Evolutionary conservation across 1,140 invertebrate genomes (phyloP).

Genomic region (Dermatophagoides farinae): DNA sequence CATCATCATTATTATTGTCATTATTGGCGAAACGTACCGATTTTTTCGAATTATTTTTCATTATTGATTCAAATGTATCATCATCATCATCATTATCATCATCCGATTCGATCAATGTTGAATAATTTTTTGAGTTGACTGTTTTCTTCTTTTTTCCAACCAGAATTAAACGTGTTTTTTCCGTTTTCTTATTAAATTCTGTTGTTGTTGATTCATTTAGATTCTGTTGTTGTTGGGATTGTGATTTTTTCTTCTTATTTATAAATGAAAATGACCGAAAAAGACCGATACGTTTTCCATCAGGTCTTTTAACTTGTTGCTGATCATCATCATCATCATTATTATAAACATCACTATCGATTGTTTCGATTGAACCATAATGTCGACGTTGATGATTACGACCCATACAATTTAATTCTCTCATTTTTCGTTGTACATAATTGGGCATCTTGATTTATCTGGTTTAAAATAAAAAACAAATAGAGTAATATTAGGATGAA

Average conservation of each 20-base stretch:
- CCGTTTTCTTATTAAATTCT: no score
- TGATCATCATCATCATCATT: not conserved
- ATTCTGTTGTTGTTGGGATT: no score
- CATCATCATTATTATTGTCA: not conserved
- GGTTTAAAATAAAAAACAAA: no score
- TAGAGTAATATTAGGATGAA: no score
- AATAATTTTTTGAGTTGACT: not conserved
- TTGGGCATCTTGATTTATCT: no score
- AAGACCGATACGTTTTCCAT: not conserved
- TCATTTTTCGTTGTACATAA: not conserved
- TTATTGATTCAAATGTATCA: not conserved
- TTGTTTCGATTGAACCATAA: not conserved
- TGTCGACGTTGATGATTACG: not conserved
- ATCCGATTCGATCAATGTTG: not conserved
- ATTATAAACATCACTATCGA: not conserved
- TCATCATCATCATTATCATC: not conserved
- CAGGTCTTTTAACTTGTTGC: not conserved
- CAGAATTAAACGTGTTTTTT: not conserved
- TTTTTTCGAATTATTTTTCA: not conserved
- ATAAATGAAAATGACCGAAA: not conserved
- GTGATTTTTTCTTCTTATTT: no score
- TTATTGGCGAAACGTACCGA: not conserved
- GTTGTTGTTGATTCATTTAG: no score
- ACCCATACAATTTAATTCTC: slow-evolving; percentile 1
- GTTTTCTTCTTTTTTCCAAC: no score